phyloP scores from a whole-genome alignment of 2,888 invertebrate species.

The Therioaphis trifolii region DNA sequence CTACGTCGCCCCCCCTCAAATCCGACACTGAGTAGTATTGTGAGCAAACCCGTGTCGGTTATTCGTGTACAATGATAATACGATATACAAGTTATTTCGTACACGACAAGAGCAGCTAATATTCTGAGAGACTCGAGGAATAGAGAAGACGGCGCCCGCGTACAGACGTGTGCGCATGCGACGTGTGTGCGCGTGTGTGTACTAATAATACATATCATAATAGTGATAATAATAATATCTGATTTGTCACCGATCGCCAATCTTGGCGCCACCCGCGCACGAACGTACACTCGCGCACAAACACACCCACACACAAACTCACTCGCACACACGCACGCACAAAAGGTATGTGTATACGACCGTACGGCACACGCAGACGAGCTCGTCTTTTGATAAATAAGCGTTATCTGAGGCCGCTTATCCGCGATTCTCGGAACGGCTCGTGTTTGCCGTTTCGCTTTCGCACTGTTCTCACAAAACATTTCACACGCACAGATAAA shows the following conservation, averaged over 20 bases:
- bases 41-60: too few species aligned
- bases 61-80: too few species aligned
- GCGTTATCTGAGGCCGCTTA: conserved; percentile 51
- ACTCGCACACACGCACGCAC: background rate
- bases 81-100: background rate
- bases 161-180: too few species aligned
- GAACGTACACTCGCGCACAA: background rate
- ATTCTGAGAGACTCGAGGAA: too few species aligned
- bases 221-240: background rate
- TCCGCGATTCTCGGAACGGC: conserved; percentile 47
- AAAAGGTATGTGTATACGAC: too few species aligned
- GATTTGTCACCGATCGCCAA: conserved; percentile 41
- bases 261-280: conserved; percentile 16
- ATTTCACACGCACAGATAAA: conserved; percentile 38
- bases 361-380: background rate
- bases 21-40: too few species aligned
- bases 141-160: too few species aligned
- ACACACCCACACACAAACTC: background rate
- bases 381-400: conserved; percentile 42
- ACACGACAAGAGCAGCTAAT: background rate
- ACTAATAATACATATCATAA: too few species aligned
- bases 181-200: too few species aligned
- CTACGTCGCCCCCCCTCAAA: too few species aligned
- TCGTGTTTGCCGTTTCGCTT: conserved; percentile 41
- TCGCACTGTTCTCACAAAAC: conserved; percentile 44